These are phyloP conservation scores for Herminia tarsipennalis DNA, from an alignment of 2,888 invertebrate genomes.

Conservation along the genomic window DNA sequence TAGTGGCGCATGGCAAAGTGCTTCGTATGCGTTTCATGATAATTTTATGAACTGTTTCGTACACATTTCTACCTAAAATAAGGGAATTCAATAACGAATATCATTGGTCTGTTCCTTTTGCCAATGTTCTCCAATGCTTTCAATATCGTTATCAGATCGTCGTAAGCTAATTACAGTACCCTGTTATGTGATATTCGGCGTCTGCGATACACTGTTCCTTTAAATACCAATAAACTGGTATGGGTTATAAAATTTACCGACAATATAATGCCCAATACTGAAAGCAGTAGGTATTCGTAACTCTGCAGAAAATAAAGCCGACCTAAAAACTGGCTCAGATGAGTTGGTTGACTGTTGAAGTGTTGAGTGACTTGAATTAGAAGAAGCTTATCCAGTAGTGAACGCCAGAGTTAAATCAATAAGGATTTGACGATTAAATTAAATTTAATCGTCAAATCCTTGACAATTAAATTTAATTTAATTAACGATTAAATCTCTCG, in stretches of 20 bases:
- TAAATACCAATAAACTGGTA: constrained; percentile 54
- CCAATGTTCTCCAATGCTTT: constrained; percentile 2
- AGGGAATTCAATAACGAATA: constrained; percentile 22
- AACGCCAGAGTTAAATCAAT: no score
- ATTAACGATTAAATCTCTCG: no score
- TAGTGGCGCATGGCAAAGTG: constrained; percentile 17
- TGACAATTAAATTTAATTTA: no score
- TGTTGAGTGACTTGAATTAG: no score
- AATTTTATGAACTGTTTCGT: constrained; percentile 31
- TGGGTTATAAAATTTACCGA: constrained; percentile 62
- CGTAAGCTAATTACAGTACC: constrained; percentile 45
- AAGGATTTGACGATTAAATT: no score
- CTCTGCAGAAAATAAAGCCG: no score
- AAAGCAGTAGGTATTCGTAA: no score
- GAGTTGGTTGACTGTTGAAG: no score
- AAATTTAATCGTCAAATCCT: no score
- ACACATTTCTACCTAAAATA: constrained; percentile 15
- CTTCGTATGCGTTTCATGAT: constrained; percentile 39
- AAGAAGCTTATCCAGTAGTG: no score
- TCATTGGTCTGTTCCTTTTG: constrained; percentile 5
- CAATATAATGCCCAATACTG: constrained; percentile 47
- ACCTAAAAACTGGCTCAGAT: no score
- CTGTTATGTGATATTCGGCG: constrained; percentile 43
- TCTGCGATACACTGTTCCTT: constrained; percentile 38
- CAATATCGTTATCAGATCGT: constrained; percentile 22